Conservation (phyloP, 2,797 vertebrate species). For the Pipistrellus kuhlii region DNA sequence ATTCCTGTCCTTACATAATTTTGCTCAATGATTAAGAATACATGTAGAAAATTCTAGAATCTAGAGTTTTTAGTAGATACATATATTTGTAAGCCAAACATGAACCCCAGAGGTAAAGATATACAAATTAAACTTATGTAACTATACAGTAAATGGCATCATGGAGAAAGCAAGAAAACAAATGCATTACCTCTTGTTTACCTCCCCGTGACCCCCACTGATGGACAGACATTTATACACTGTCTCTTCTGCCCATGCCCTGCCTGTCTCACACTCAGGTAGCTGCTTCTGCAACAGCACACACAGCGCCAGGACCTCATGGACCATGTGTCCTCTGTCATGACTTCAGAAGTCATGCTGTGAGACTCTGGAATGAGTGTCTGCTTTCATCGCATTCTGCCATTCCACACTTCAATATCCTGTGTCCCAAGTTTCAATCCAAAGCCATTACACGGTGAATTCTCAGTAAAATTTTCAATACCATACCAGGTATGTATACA, state of each 20-base stretch:
- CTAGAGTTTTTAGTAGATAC: neutral
- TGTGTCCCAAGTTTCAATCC: neutral
- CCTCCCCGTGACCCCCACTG: fast-evolving
- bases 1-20: neutral
- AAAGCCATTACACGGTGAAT: neutral
- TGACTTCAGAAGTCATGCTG: neutral
- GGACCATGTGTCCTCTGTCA: neutral
- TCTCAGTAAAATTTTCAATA: neutral
- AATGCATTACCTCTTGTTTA: neutral
- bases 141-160: neutral
- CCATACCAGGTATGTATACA: neutral
- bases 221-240: neutral
- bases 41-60: neutral
- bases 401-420: neutral
- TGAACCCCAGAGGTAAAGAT: neutral
- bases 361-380: neutral
- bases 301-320: neutral
- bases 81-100: neutral
- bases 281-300: neutral
- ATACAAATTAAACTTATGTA: neutral
- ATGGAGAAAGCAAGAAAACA: neutral
- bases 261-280: neutral
- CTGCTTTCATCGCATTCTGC: neutral
- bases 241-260: neutral
- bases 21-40: neutral